A percentile compares a stretch with the other conserved stretches of the same genome.
Conservation (phyloP, 64 coral and sea anemone species). For the Montipora efflorescens region DNA sequence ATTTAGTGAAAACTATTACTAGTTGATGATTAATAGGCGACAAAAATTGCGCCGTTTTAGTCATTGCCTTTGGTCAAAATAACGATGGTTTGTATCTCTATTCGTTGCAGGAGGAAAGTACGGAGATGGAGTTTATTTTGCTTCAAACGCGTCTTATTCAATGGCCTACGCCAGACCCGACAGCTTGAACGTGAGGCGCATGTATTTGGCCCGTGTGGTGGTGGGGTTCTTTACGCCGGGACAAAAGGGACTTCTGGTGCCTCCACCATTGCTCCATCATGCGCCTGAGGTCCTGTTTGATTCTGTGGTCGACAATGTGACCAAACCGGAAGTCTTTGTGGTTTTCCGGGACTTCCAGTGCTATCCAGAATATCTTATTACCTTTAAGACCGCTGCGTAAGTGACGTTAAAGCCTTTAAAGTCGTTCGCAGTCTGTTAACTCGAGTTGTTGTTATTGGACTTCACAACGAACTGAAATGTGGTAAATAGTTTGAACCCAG, state of each 20-base stretch:
- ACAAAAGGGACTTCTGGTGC: background rate
- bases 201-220: slow-evolving; percentile 69
- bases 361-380: slow-evolving; percentile 44
- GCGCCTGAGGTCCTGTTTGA: slow-evolving; percentile 50
- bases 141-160: slow-evolving; percentile 56
- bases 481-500: too few species aligned
- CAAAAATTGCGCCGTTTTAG: background rate
- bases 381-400: background rate
- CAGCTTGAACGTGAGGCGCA: background rate
- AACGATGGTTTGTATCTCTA: background rate
- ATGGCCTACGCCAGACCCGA: background rate
- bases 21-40: too few species aligned
- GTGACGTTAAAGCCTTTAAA: too few species aligned
- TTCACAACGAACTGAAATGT: too few species aligned
- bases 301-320: slow-evolving; percentile 28
- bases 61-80: background rate
- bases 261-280: background rate
- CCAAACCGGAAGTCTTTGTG: slow-evolving; percentile 17
- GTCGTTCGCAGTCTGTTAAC: too few species aligned
- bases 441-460: too few species aligned
- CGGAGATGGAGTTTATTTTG: slow-evolving; percentile 76
- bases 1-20: too few species aligned
- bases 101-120: slow-evolving; percentile 18
- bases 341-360: slow-evolving; percentile 40
- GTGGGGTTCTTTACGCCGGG: slow-evolving; percentile 17